phyloP scores from a whole-genome alignment of 2,888 invertebrate species.

The Callyntrura guangdongensis region DNA sequence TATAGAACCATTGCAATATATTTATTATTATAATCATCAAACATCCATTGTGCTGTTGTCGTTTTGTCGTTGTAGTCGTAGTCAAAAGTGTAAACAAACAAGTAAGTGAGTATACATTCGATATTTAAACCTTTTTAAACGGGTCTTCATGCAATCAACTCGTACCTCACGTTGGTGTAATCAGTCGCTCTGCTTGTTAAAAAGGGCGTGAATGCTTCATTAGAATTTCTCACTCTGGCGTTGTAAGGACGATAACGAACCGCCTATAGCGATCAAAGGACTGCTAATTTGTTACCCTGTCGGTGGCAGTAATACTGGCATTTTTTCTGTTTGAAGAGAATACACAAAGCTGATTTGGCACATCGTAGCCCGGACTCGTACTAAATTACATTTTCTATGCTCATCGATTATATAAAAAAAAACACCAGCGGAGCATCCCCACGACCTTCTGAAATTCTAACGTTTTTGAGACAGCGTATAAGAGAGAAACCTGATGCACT shows the following conservation, averaged over 20 bases:
- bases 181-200: not conserved
- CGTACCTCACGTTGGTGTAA: too few species aligned
- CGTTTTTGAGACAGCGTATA: too few species aligned
- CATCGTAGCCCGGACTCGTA: not conserved
- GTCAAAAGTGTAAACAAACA: constrained; percentile 30
- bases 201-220: not conserved
- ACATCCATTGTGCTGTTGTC: too few species aligned
- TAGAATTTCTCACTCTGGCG: constrained; percentile 38
- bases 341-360: constrained; percentile 25
- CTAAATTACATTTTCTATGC: too few species aligned
- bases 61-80: not conserved
- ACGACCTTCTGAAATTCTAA: too few species aligned
- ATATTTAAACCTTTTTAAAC: not conserved
- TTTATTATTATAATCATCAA: not conserved
- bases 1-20: too few species aligned
- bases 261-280: constrained; percentile 38
- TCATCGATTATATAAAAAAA: too few species aligned
- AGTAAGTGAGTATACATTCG: constrained; percentile 1
- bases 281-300: constrained; percentile 31
- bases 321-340: not conserved
- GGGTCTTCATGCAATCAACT: too few species aligned
- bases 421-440: too few species aligned
- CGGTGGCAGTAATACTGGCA: constrained; percentile 27
- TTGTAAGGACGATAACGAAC: constrained; percentile 41
- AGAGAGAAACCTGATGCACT: too few species aligned